Evolutionary conservation across 2,113 vertebrate species (phyloP).

Genomic region (Oreocharis arfaki): DNA sequence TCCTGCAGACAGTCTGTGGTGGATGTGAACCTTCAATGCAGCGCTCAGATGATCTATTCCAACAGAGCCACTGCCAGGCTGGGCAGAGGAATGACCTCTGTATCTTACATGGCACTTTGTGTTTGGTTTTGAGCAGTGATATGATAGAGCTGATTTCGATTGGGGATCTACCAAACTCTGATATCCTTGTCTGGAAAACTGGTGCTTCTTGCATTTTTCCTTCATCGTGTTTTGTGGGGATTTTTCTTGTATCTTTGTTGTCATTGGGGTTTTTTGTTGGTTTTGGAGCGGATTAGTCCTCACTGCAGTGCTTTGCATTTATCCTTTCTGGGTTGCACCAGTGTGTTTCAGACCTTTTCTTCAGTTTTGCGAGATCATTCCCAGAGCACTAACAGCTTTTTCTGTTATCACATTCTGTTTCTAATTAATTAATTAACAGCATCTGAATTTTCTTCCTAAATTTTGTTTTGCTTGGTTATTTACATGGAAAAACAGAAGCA

Average conservation of each 20-base stretch:
- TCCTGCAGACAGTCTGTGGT: neutral
- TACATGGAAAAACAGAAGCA: neutral
- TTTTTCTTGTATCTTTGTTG: neutral
- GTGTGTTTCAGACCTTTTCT: neutral
- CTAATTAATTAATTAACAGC: neutral
- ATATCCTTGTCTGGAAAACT: neutral
- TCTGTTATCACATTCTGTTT: neutral
- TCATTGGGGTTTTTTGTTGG: neutral
- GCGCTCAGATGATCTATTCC: neutral
- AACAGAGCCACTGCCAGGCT: neutral
- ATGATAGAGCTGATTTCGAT: neutral
- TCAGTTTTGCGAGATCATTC: neutral
- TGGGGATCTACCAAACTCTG: neutral
- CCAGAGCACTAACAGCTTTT: neutral
- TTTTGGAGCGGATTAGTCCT: neutral
- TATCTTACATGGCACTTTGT: neutral
- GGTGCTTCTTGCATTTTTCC: neutral
- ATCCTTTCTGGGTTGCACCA: neutral
- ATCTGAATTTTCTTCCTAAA: neutral
- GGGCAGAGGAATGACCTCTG: neutral
- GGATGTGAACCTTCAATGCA: neutral
- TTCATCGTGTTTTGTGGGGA: rapidly evolving
- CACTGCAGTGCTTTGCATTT: neutral
- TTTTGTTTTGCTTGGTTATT: neutral
- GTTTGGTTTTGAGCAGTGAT: neutral